Conservation (phyloP, 2,888 invertebrate species). For the Drosophila paramelanica region DNA sequence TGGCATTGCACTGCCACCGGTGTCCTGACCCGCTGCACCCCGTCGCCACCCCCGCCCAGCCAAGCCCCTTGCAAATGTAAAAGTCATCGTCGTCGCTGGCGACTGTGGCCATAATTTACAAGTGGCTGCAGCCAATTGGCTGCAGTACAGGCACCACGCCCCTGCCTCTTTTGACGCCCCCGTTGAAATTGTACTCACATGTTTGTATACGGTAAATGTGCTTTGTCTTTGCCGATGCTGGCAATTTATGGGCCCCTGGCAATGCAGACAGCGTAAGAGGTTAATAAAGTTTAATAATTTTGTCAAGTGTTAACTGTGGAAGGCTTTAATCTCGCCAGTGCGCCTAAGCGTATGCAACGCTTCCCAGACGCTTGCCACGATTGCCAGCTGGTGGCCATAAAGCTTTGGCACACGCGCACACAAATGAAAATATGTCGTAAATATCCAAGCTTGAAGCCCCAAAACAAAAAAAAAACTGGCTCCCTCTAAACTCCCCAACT, state of each 20-base stretch:
- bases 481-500: too few relatives aligned
- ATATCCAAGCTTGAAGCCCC: constrained; percentile 21
- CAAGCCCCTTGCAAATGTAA: neutral
- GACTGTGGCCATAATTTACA: constrained; percentile 70
- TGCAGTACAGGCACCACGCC: constrained; percentile 25
- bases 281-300: constrained; percentile 77
- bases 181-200: constrained; percentile 4
- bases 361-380: constrained; percentile 4
- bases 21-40: constrained; percentile 11
- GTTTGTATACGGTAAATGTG: constrained; percentile 37
- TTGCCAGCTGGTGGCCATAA: constrained; percentile 48
- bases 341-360: constrained; percentile 52
- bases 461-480: neutral
- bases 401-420: constrained; percentile 28
- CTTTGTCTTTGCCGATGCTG: constrained; percentile 55
- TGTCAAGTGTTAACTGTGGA: constrained; percentile 63
- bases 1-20: neutral
- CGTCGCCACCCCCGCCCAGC: neutral
- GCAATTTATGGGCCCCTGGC: constrained; percentile 57
- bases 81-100: constrained; percentile 43
- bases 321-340: constrained; percentile 54
- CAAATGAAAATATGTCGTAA: constrained; percentile 52
- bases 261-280: constrained; percentile 61
- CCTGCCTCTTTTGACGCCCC: neutral
- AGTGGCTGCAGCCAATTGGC: constrained; percentile 70